Percentiles rank a stretch among this genome's conserved stretches.
Evolutionary conservation across 1,140 invertebrate species (phyloP).

Genomic region (Chironomus tepperi): DNA sequence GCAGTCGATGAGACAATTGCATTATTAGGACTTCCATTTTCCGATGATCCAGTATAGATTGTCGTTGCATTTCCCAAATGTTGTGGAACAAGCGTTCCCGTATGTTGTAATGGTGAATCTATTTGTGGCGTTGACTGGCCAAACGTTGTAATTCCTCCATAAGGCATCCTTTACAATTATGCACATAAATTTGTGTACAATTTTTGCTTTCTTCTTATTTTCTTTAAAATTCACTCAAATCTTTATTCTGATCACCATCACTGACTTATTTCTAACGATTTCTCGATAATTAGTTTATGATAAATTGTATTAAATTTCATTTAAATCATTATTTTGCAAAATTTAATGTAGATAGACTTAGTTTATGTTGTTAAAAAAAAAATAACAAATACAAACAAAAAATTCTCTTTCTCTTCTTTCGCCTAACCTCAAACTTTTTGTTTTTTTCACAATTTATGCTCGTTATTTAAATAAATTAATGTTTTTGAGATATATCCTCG

Average conservation of each 20-base stretch:
- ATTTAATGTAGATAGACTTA: no score
- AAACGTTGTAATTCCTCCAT: neutral
- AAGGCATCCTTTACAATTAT: constrained; percentile 5
- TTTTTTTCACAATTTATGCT: constrained; percentile 9
- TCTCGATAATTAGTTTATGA: no score
- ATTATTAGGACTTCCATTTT: constrained; percentile 6
- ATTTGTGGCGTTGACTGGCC: neutral
- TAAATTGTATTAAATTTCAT: no score
- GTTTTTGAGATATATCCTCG: no score
- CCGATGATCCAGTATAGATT: constrained; percentile 11
- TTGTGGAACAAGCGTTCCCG: neutral
- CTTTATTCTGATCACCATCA: constrained; percentile 18
- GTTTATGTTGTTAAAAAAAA: neutral
- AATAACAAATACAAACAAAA: neutral
- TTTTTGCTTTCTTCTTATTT: neutral
- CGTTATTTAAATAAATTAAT: no score
- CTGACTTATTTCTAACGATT: neutral
- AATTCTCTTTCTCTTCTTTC: constrained; percentile 3
- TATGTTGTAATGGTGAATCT: constrained; percentile 10
- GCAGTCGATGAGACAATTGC: neutral
- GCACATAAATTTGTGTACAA: constrained; percentile 6
- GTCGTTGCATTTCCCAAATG: neutral
- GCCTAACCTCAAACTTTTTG: neutral
- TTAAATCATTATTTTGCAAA: no score
- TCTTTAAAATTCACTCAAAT: neutral